These are phyloP conservation scores for Hassar affinis DNA, from an alignment of 2,113 vertebrate species.

Conservation along the genomic window DNA sequence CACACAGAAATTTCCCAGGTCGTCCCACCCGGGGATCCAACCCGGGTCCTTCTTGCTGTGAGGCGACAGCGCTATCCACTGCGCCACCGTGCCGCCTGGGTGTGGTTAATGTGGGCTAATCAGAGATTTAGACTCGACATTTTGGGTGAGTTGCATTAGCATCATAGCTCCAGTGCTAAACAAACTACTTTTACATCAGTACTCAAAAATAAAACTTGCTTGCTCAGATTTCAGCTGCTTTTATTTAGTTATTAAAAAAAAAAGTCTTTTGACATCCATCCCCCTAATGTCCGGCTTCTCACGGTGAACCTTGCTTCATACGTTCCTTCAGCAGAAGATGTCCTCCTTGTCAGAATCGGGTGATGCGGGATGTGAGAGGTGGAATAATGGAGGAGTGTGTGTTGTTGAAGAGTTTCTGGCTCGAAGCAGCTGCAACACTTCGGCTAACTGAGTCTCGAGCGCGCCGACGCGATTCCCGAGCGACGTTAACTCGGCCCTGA, in stretches of 20 bases:
- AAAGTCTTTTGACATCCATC: not conserved
- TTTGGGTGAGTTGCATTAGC: not conserved
- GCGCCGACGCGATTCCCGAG: constrained; percentile 83
- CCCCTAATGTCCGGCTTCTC: not conserved
- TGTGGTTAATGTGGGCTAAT: not conserved
- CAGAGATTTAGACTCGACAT: not conserved
- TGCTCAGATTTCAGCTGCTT: not conserved
- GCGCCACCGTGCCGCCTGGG: no score
- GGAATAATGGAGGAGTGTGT: constrained; percentile 84
- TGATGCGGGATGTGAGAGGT: constrained; percentile 88
- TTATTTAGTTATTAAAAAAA: constrained; percentile 21
- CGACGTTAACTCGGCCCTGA: constrained; percentile 92
- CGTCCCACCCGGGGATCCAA: no score
- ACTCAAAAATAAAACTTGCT: not conserved
- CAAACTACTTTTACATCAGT: not conserved
- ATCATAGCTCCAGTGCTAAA: not conserved
- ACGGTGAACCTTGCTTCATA: not conserved
- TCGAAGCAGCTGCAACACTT: constrained; percentile 89
- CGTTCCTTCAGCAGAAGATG: constrained; percentile 76
- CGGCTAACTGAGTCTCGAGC: constrained; percentile 88
- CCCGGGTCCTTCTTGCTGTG: no score
- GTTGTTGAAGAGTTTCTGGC: constrained; percentile 75
- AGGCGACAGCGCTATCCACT: no score
- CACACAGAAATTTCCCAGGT: no score
- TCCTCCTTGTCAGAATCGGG: constrained; percentile 90